Percentiles rank a stretch among this genome's conserved stretches.
These are phyloP conservation scores for Pipistrellus pipistrellus DNA, from an alignment of 2,797 vertebrate genomes.

Conservation along the genomic window DNA sequence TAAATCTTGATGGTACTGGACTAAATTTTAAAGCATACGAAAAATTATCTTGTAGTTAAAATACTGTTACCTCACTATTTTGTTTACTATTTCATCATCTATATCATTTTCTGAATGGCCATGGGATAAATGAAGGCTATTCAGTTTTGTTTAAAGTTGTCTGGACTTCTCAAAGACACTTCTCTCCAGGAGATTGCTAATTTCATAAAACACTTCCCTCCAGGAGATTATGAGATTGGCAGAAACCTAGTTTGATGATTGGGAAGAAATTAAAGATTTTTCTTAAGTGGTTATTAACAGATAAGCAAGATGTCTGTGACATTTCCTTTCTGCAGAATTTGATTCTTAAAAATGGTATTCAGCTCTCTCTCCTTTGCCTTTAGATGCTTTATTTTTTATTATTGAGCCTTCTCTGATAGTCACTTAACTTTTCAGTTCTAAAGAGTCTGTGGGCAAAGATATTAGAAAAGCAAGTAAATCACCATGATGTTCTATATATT, in stretches of 20 bases:
- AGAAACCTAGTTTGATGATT: conserved; percentile 43
- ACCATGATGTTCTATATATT: not conserved
- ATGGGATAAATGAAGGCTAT: not conserved
- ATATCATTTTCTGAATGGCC: not conserved
- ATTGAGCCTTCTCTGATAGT: not conserved
- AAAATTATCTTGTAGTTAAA: not conserved
- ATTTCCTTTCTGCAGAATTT: not conserved
- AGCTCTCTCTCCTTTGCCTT: not conserved
- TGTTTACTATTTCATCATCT: conserved; percentile 26
- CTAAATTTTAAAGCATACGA: not conserved
- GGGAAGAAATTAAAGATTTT: conserved; percentile 33
- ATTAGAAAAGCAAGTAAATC: conserved; percentile 40
- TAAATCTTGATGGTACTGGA: not conserved
- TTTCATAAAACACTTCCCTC: not conserved
- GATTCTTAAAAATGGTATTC: conserved; percentile 3
- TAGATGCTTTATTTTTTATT: not conserved
- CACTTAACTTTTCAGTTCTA: not conserved
- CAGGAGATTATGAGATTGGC: not conserved
- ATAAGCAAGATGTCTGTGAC: not conserved
- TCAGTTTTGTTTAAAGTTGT: not conserved
- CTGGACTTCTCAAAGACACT: conserved; percentile 23
- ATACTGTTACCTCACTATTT: not conserved
- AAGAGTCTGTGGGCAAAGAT: not conserved
- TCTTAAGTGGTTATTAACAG: conserved; percentile 37
- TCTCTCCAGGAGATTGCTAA: not conserved